Percentiles rank a stretch among this genome's conserved stretches.
Conservation (phyloP, 2,113 vertebrate genomes). For the Nerophis ophidion region DNA sequence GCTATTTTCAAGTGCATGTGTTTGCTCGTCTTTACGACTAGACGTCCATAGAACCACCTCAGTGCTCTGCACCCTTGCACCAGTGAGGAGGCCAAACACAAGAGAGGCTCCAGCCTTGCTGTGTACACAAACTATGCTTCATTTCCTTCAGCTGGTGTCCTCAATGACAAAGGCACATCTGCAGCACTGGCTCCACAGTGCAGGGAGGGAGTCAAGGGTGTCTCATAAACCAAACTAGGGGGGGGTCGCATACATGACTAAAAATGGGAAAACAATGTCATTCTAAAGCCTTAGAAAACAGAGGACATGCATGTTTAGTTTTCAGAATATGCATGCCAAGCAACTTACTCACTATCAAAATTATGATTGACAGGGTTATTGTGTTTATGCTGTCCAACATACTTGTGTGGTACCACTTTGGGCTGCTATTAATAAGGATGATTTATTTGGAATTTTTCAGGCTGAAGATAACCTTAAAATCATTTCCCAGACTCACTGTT, state of each 20-base stretch:
- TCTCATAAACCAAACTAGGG: conserved; percentile 15
- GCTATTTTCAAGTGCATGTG: conserved; percentile 9
- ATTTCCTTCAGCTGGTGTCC: conserved; percentile 38
- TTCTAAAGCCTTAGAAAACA: not conserved
- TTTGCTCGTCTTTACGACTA: conserved; percentile 27
- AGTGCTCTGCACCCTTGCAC: not conserved
- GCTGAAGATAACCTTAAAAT: not conserved
- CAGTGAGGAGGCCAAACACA: not conserved
- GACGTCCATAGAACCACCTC: conserved; percentile 43
- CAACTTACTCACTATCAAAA: too few relatives aligned
- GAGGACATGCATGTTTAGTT: too few relatives aligned
- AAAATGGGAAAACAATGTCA: not conserved
- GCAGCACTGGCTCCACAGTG: conserved; percentile 3
- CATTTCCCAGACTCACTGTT: not conserved
- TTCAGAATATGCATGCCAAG: too few relatives aligned
- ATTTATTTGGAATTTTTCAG: not conserved
- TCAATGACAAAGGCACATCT: conserved; percentile 39
- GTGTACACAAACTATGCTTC: conserved; percentile 23
- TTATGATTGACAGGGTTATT: too few relatives aligned
- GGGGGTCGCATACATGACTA: not conserved
- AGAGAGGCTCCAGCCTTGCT: conserved; percentile 8
- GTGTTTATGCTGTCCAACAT: too few relatives aligned
- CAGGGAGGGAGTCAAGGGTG: conserved; percentile 3
- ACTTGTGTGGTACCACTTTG: not conserved
- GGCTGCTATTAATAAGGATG: not conserved